Conservation (phyloP, 2,113 vertebrate genomes). For the Pandion haliaetus region DNA sequence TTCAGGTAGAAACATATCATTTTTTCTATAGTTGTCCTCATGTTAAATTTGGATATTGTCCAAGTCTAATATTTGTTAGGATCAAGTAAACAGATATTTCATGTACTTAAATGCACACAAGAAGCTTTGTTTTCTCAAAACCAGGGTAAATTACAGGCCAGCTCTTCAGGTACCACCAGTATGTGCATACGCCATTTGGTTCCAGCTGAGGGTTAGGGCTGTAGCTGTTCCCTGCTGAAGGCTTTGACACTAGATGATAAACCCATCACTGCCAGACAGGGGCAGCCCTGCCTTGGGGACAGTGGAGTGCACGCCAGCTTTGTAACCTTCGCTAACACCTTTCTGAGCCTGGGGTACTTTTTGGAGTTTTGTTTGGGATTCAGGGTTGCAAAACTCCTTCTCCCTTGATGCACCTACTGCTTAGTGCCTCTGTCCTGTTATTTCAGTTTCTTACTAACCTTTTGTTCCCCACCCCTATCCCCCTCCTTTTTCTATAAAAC, state of each 20-base stretch:
- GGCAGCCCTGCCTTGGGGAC: neutral
- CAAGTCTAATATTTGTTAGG: neutral
- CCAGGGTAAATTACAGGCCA: neutral
- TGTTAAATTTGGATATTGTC: neutral
- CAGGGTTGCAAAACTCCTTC: neutral
- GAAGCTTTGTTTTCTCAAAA: neutral
- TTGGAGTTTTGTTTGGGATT: neutral
- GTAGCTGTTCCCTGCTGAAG: neutral
- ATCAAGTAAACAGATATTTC: neutral
- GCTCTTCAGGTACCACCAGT: neutral
- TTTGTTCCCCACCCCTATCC: neutral
- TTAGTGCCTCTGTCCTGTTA: neutral
- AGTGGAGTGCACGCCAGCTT: neutral
- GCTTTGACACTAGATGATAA: neutral
- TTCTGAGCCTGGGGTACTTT: neutral
- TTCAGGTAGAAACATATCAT: neutral
- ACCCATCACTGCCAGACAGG: neutral
- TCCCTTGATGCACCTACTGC: neutral
- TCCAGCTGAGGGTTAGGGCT: neutral
- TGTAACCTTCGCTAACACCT: neutral
- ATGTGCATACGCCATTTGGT: neutral
- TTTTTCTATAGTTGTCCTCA: neutral
- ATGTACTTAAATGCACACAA: neutral
- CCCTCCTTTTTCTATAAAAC: neutral
- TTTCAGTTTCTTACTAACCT: neutral